These are phyloP conservation scores for Apodemia mormo DNA, from an alignment of 2,888 invertebrate genomes.

Conservation along the genomic window DNA sequence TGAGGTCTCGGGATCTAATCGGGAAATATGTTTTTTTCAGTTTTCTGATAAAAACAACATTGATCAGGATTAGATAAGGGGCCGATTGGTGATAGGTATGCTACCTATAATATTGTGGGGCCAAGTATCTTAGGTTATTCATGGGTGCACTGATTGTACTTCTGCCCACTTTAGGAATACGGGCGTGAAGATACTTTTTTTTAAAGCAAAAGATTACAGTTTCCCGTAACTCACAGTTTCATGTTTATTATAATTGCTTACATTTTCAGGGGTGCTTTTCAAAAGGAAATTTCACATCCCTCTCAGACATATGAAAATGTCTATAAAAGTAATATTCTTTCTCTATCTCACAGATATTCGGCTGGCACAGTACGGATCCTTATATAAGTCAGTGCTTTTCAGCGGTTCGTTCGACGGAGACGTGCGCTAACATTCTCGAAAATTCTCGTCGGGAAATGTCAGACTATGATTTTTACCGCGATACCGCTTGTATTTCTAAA, in stretches of 20 bases:
- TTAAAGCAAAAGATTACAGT: slow-evolving; percentile 40
- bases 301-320: slow-evolving; percentile 62
- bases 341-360: slow-evolving; percentile 61
- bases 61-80: no score
- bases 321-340: slow-evolving; percentile 59
- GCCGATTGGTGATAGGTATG: no score
- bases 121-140: no score
- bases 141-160: no score
- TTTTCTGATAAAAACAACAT: no score
- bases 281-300: slow-evolving; percentile 64
- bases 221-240: slow-evolving; percentile 54
- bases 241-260: slow-evolving; percentile 77
- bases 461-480: slow-evolving; percentile 41
- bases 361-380: slow-evolving; percentile 71
- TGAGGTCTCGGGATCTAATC: no score
- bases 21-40: no score
- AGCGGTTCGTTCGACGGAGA: slow-evolving; percentile 45
- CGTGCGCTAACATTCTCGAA: slow-evolving; percentile 47
- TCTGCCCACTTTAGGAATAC: no score
- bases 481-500: slow-evolving; percentile 27
- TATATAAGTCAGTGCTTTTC: slow-evolving; percentile 77
- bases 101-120: no score
- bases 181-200: no score
- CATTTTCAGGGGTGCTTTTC: slow-evolving; percentile 63
- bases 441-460: slow-evolving; percentile 54